Evolutionary conservation across 2,113 vertebrate genomes (phyloP).

Genomic region (Turdus rufiventris): DNA sequence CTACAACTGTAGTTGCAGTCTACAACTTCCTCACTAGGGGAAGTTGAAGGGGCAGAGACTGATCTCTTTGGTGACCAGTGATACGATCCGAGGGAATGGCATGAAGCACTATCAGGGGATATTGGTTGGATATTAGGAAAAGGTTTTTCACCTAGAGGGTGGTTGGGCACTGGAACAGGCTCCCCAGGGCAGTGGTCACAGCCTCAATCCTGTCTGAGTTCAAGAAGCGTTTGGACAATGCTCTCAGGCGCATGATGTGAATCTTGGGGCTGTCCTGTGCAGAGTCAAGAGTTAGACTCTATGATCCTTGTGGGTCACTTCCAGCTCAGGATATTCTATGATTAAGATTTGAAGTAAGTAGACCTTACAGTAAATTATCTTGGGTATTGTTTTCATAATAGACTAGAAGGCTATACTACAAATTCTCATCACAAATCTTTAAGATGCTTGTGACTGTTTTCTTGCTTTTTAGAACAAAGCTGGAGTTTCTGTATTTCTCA

Average conservation of each 20-base stretch:
- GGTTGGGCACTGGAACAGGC: neutral
- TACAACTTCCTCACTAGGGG: neutral
- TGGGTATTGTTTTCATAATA: neutral
- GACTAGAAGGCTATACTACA: neutral
- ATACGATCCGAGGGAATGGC: neutral
- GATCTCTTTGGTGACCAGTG: neutral
- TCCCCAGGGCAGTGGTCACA: neutral
- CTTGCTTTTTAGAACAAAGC: neutral
- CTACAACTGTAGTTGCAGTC: neutral
- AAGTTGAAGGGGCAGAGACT: neutral
- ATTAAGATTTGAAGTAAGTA: neutral
- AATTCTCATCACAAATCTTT: neutral
- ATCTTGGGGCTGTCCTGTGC: neutral
- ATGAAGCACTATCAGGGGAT: neutral
- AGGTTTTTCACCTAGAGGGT: neutral
- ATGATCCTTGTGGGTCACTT: neutral
- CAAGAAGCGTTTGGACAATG: neutral
- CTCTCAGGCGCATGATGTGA: neutral
- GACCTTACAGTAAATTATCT: neutral
- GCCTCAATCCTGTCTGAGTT: neutral
- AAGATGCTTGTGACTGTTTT: neutral
- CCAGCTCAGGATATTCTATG: neutral
- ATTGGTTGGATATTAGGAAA: neutral
- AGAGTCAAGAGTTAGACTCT: neutral
- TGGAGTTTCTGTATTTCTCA: neutral